Evolutionary conservation across 1,140 invertebrate species (phyloP).

Genomic region (Homalodisca vitripennis): DNA sequence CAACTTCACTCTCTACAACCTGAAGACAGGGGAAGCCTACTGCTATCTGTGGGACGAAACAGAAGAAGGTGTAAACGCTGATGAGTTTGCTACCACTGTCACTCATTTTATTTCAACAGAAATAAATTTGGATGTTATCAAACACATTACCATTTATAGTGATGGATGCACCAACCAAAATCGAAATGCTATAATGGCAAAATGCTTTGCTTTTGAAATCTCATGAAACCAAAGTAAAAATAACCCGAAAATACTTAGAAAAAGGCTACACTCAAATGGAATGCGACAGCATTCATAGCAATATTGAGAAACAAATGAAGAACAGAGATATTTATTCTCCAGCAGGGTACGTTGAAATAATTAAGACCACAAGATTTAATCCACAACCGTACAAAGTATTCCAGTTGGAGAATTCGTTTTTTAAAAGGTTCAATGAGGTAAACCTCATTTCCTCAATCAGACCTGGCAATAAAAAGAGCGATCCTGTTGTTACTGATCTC

Average conservation of each 20-base stretch:
- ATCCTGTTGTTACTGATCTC: conserved; percentile 35
- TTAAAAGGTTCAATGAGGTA: conserved; percentile 30
- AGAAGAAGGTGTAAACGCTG: conserved; percentile 4
- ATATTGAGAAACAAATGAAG: conserved; percentile 7
- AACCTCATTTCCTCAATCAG: conserved; percentile 29
- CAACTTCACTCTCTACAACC: conserved; percentile 19
- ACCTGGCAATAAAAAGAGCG: conserved; percentile 31
- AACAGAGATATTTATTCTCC: conserved; percentile 37
- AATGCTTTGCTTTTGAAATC: neutral
- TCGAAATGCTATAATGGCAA: neutral
- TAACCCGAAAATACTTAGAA: neutral
- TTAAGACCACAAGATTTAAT: conserved; percentile 24
- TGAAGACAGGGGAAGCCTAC: conserved; percentile 1
- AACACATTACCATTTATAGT: conserved; percentile 37
- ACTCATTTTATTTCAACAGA: conserved; percentile 29
- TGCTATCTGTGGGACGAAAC: conserved; percentile 26
- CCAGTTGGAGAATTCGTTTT: conserved; percentile 33
- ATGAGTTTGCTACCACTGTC: conserved; percentile 38
- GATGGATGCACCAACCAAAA: neutral
- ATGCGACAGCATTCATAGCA: neutral
- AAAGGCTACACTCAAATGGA: conserved; percentile 7
- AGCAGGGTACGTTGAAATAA: conserved; percentile 34
- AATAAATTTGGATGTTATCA: conserved; percentile 5
- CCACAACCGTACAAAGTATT: conserved; percentile 33
- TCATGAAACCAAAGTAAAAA: neutral